These are phyloP conservation scores for Reinhardtius hippoglossoides DNA, from an alignment of 2,113 vertebrate genomes.

Conservation along the genomic window DNA sequence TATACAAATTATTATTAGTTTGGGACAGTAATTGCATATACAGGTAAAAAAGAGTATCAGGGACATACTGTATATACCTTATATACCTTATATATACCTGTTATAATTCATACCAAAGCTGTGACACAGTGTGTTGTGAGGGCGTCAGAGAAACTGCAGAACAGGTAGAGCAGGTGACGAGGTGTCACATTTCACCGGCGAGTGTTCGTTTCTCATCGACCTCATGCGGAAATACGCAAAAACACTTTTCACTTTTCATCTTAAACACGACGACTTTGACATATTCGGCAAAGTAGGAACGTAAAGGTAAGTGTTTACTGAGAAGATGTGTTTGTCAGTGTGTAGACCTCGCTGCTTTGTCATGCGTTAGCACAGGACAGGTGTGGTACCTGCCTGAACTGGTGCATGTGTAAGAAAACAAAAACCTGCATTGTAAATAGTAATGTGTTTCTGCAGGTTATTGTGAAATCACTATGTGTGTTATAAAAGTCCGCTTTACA, in stretches of 20 bases:
- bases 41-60: no score
- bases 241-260: background rate
- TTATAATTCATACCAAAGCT: no score
- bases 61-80: no score
- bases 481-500: background rate
- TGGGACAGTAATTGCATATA: no score
- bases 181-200: slow-evolving; percentile 62
- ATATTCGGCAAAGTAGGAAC: background rate
- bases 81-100: no score
- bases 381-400: slow-evolving; percentile 39
- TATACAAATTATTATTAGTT: no score
- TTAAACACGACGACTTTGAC: background rate
- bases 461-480: background rate
- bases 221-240: background rate
- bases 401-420: background rate
- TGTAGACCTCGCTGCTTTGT: background rate
- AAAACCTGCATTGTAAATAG: background rate
- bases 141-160: background rate
- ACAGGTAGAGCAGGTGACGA: slow-evolving; percentile 67
- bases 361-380: background rate
- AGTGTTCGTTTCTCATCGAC: background rate
- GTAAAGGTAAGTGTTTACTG: slow-evolving; percentile 37
- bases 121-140: background rate
- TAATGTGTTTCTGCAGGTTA: background rate
- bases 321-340: background rate